phyloP scores from a whole-genome alignment of 2,888 invertebrate genomes.

The Gisinianus flammeolus region DNA sequence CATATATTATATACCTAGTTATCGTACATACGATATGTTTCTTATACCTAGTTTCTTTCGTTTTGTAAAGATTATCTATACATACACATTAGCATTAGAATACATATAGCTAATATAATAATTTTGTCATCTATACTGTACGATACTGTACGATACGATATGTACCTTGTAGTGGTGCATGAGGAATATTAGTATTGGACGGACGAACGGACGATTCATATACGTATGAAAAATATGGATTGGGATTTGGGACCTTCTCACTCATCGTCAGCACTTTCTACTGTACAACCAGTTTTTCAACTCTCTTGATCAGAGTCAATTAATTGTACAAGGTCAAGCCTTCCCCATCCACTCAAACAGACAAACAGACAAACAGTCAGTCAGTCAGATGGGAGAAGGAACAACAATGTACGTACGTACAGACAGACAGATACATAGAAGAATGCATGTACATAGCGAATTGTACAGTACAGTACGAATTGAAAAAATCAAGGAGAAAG shows the following conservation, averaged over 20 bases:
- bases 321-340: slow-evolving; percentile 2
- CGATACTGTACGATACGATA: no score
- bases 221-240: no score
- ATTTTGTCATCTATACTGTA: background rate
- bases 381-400: background rate
- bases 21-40: no score
- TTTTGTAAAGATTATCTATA: no score
- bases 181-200: no score
- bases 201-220: no score
- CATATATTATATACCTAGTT: background rate
- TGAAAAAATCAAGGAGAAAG: background rate
- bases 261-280: background rate
- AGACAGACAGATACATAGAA: background rate
- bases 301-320: background rate
- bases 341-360: no score
- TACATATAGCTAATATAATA: no score
- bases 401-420: background rate
- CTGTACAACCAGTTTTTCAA: slow-evolving; percentile 5
- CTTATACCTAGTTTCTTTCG: no score
- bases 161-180: no score
- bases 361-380: no score
- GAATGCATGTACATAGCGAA: background rate
- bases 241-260: background rate
- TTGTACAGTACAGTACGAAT: background rate
- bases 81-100: no score